Evolutionary conservation across 2,888 invertebrate species (phyloP).

Genomic region (Epinotia nisella): DNA sequence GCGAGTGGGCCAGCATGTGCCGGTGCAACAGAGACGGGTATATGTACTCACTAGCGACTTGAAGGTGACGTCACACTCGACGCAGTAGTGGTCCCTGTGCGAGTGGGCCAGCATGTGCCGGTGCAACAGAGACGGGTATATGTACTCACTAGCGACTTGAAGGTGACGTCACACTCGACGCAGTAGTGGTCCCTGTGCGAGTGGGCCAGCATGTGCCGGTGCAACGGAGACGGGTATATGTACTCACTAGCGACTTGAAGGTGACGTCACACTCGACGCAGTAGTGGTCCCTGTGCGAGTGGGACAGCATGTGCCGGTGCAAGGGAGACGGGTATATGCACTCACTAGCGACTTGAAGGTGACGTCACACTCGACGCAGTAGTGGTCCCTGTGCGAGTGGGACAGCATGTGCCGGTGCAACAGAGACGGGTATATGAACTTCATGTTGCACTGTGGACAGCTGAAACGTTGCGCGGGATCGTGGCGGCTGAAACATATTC

Average conservation of each 20-base stretch:
- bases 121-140: background rate
- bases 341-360: slow-evolving; percentile 68
- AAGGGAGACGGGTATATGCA: slow-evolving; percentile 72
- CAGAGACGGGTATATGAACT: slow-evolving; percentile 69
- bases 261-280: slow-evolving; percentile 78
- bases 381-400: slow-evolving; percentile 67
- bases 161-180: no score
- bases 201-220: no score
- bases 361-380: slow-evolving; percentile 79
- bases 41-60: no score
- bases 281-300: slow-evolving; percentile 68
- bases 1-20: no score
- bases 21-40: no score
- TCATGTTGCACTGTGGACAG: slow-evolving; percentile 64
- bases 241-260: slow-evolving; percentile 71
- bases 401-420: slow-evolving; percentile 63
- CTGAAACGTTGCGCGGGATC: slow-evolving; percentile 62
- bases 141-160: slow-evolving; percentile 47
- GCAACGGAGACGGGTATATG: background rate
- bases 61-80: no score
- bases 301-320: slow-evolving; percentile 62
- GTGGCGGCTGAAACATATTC: slow-evolving; percentile 65
- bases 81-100: no score
- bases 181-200: no score
- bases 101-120: no score